Evolutionary conservation across 2,113 vertebrate species (phyloP), one percentile per base, ranked within the genome.

Genomic region (Urocolius indicus): DNA sequence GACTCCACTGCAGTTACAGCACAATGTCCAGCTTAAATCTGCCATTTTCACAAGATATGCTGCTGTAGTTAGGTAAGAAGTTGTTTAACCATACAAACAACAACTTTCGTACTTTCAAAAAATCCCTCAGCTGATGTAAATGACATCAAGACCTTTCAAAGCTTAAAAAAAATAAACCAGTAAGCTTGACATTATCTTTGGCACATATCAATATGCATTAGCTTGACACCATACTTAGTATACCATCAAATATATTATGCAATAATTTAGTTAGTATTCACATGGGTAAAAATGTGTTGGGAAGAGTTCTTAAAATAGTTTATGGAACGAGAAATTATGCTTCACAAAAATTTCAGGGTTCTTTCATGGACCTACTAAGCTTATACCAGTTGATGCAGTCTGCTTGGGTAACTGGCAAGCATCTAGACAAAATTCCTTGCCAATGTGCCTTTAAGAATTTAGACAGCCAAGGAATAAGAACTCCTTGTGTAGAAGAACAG

Each of bases 201-300:
- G 6, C 84, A 51, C 67, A 65, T 49, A 84, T 84, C 46, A 57
- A 24, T 87, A 67, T 43, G 68, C 63, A 62, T 80, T 92, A 82
- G 30, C 63, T 30, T 94, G 92, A 78, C 87, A 91, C 26, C 18
- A 8, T 83, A 77, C 94, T 86, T 71, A 79, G 62, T 67, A 21
- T 22, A 22, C 59, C 55, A 38, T 58, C 76, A 79, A 91, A 61
- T 62, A 43, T 86, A 87, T 84, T 68, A 65, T 52, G 66, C 52
- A 73, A 30, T 92, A 88, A 94, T 85, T 91, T 69, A 91, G 85
- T 96, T 90, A 93, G 88, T 29, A 71, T 85, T 95, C 85, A 54
- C n/a, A 11, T 49, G 73, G 54, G 74, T 73, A 73, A 87, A 58
- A 74, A 46, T 8, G 41, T 58, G 36, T 76, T 68, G 59, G n/a